Evolutionary conservation across 2,113 vertebrate genomes (phyloP), one percentile per base, ranked within the genome.

Genomic region (Eudyptes chrysolophus): DNA sequence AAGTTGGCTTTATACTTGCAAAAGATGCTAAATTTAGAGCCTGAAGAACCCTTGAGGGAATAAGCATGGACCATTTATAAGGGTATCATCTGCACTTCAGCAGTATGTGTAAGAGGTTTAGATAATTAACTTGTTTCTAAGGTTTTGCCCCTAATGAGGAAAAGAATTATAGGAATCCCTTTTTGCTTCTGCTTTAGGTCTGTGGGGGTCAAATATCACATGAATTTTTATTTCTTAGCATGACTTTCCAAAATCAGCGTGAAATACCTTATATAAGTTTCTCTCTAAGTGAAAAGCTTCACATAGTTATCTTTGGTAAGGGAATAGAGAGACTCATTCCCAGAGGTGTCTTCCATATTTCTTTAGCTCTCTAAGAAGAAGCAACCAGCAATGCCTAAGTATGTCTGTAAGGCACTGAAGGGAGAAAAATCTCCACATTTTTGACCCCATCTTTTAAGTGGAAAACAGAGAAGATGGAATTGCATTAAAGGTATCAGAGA

Each of bases 81-180:
- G 66, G 40, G 95, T 88, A 76, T 90, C 6, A 64, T 46, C 54
- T 69, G 22, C 40, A n/a, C 46, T 90, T 87, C 71, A 52, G 52
- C 30, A 46, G 8, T 36, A 12, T 42, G 16, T 81, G 9, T 71
- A 87, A 94, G 75, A 90, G 40, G 18, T 78, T 79, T 87, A 87
- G 74, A 85, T 95, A 94, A 95, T 75, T 86, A 94, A 77, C 36
- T 72, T 46, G 5, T 68, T 94, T 91, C 87, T 78, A 61, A 68
- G 60, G 52, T 92, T 90, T 96, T 93, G 74, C 70, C 52, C 69
- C 26, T 79, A 82, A 84, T 93, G 77, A 82, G 29, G 30, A 78
- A 71, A 70, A 93, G 26, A 96, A 71, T 60, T 24, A 13, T 62
- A 81, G 34, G 55, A 95, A 68, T 78, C 18, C 21, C 16, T 36